Evolutionary conservation across 2,888 invertebrate genomes (phyloP).

Genomic region (Hofmannophila pseudospretella): DNA sequence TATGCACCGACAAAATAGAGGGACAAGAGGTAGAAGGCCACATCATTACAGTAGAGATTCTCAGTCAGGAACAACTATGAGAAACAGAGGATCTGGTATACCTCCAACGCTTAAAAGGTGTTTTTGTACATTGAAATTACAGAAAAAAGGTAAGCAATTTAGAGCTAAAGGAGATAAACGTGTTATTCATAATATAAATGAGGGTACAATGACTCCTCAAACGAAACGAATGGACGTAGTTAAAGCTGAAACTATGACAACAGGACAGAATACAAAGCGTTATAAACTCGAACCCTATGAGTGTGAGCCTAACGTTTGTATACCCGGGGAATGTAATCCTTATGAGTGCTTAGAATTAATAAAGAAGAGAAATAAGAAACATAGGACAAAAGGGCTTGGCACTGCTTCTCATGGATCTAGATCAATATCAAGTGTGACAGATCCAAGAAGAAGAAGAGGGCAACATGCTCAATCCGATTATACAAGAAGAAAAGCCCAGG

Average conservation of each 20-base stretch:
- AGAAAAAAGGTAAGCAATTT: constrained; percentile 9
- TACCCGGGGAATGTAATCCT: constrained; percentile 33
- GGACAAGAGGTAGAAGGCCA: background rate
- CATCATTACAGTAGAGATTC: background rate
- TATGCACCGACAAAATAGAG: background rate
- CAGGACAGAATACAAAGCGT: background rate
- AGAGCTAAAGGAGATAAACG: background rate
- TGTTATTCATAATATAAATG: background rate
- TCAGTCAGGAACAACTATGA: background rate
- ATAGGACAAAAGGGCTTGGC: background rate
- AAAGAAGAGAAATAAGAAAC: constrained; percentile 6
- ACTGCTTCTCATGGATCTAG: constrained; percentile 7
- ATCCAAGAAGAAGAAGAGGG: constrained; percentile 1
- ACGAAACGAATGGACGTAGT: background rate
- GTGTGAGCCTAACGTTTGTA: constrained; percentile 28
- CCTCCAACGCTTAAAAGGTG: constrained; percentile 30
- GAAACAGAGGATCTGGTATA: constrained; percentile 12
- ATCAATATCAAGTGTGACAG: constrained; percentile 9
- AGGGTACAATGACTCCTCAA: constrained; percentile 6
- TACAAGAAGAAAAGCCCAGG: background rate
- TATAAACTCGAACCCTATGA: constrained; percentile 21
- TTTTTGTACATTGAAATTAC: constrained; percentile 32
- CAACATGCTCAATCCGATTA: background rate
- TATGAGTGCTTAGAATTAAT: constrained; percentile 20
- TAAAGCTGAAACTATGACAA: background rate